Evolutionary conservation across 2,113 vertebrate genomes (phyloP), one percentile per base, ranked within the genome.

Genomic region (Callipepla squamata): DNA sequence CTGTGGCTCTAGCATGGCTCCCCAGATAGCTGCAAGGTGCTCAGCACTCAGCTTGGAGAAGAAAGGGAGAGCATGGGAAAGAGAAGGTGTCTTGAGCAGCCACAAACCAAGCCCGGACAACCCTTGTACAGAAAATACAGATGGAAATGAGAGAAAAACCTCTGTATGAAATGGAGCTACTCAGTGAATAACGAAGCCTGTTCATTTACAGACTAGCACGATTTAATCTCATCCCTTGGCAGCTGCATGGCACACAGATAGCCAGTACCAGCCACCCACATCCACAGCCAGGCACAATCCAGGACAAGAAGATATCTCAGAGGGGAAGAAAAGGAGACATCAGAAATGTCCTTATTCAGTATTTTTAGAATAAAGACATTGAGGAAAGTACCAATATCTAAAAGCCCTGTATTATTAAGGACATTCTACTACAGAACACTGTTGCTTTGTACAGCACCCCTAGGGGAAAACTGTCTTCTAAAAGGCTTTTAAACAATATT

Each of bases 401-500:
- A 89, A 65, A 80, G 68, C 75, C 58, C 51, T 8, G 42, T 20
- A 38, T 30, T 20, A 38, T 30, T 45, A 11, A 68, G n/a, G 47
- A 14, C 74, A 8, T 34, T 19, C 65, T 79, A 32, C 59, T 40
- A 22, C 13, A 5, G 11, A 47, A 19, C 48, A 57, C 5, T 58
- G 63, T 7, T 4, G 80, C 74, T 85, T 81, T 83, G 88, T 36
- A 80, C 30, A 17, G 83, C 55, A 69, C 40, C 95, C 90, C 38
- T 25, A 44, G 67, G 80, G 47, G 34, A 45, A 78, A 87, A 80
- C 6, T 14, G 65, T 83, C 87, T 90, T 96, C 96, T 78, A 30
- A 87, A 79, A 95, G 70, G 76, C 83, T 94, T 92, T 94, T 30
- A 80, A 66, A 85, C 50, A 57, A 26, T 68, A 73, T 57, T 92